Percentiles rank a stretch among this genome's conserved stretches.
Evolutionary conservation across 2,888 invertebrate genomes (phyloP).

Genomic region (Cantharis nigra): DNA sequence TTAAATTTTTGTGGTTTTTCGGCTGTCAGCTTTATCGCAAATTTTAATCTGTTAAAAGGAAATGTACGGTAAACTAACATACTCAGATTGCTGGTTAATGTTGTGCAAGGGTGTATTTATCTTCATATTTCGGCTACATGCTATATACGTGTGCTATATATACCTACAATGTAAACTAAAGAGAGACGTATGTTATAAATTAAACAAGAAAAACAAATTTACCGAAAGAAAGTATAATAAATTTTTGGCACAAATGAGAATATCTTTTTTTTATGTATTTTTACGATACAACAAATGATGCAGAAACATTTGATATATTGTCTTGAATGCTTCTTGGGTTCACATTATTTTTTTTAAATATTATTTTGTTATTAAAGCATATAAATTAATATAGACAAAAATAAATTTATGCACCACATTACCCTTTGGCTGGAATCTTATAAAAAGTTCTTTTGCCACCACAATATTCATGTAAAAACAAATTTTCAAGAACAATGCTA

Average conservation of each 20-base stretch:
- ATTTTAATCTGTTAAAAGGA: neutral
- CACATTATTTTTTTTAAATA: neutral
- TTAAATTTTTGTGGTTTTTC: constrained; percentile 1
- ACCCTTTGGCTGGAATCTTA: neutral
- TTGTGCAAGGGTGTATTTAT: constrained; percentile 1
- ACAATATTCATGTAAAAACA: neutral
- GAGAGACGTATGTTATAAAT: neutral
- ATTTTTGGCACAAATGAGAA: neutral
- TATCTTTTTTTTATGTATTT: neutral
- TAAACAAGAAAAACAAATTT: neutral
- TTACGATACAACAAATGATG: neutral
- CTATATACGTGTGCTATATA: neutral
- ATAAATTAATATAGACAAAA: neutral
- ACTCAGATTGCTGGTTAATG: constrained; percentile 1
- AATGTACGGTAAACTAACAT: neutral
- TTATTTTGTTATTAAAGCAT: neutral
- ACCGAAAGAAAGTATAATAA: neutral
- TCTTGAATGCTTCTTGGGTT: neutral
- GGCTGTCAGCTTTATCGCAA: neutral
- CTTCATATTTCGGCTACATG: neutral
- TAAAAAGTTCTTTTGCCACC: neutral
- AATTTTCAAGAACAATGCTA: neutral
- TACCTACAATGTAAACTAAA: neutral
- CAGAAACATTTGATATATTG: neutral
- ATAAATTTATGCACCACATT: neutral